Evolutionary conservation across 2,888 invertebrate genomes (phyloP), one percentile per base, ranked within the genome.

Genomic region (Tenthredo amoena): DNA sequence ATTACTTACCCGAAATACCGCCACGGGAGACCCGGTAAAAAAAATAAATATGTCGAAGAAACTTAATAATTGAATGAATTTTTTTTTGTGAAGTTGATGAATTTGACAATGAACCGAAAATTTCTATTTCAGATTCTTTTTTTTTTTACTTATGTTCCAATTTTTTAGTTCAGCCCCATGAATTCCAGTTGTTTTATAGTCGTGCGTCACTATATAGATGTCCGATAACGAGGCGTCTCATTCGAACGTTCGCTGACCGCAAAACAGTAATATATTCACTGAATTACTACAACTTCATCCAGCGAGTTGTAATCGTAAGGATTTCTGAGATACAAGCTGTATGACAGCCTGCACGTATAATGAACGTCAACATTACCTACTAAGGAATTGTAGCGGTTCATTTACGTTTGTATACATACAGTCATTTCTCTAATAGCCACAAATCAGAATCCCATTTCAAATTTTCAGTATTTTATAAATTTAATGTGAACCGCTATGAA

Each of bases 191-290:
- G 6, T 34, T 68, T 68, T 6, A 68, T 4, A 34, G 31, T 34
- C 18, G 34, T 68, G 68, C 68, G 68, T 68, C 68, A 68, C 31
- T 4, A 34, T 4, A 34, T 68, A 31, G 68, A 15, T 34, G 68
- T 15, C 34, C 15, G 68, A 68, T 68, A 12, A 68, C 68, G 34
- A 68, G 34, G 34, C 12, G 15, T 68, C 34, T 34, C 68, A 34
- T 68, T 68, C 68, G 34, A 21, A 43, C 43, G 72, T 74, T 74
- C 72, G 43, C 72, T 43, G 72, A 74, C 72, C 72, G 72, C 72
- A 18, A 74, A 74, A 74, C 40, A 74, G 43, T 74, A 62, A 68
- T 68, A 40, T 26, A 40, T 74, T 21, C 43, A 74, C 43, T 43
- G 10, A 15, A 74, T 40, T 74, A 74, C 72, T 74, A 43, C 72